Conservation (phyloP, 2,888 invertebrate genomes). For the Orchesella flavescens region DNA sequence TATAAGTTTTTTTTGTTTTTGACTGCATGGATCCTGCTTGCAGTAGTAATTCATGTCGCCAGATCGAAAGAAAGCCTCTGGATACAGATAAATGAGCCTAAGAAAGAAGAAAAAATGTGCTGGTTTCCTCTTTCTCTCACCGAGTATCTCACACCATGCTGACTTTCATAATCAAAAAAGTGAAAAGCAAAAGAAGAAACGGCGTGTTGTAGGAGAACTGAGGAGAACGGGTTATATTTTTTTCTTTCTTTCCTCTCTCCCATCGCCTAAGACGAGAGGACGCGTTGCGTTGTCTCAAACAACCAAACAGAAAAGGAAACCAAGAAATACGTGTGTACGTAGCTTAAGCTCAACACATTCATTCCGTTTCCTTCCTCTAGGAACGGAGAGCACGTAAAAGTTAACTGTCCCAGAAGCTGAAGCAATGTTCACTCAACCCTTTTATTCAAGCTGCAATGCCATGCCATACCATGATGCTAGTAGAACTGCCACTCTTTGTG, state of each 20-base stretch:
- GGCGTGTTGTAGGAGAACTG: background rate
- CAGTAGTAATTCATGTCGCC: conserved; percentile 46
- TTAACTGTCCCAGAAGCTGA: conserved; percentile 46
- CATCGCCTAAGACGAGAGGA: too few species aligned
- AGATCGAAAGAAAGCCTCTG: conserved; percentile 42
- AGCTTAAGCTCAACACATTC: background rate
- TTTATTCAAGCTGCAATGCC: conserved; percentile 2
- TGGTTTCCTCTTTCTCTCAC: conserved; percentile 27
- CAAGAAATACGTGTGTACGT: background rate
- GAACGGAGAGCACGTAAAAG: conserved; percentile 34
- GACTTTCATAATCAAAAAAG: conserved; percentile 27
- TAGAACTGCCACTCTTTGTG: background rate
- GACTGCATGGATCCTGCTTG: background rate
- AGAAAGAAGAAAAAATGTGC: conserved; percentile 40
- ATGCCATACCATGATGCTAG: too few species aligned
- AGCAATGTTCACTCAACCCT: conserved; percentile 45
- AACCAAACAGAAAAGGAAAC: background rate
- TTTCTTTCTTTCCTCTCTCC: background rate
- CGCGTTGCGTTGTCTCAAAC: background rate
- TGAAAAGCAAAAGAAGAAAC: conserved; percentile 1
- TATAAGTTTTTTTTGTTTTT: conserved; percentile 10
- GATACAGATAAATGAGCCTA: conserved; percentile 43
- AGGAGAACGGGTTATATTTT: background rate
- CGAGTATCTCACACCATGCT: conserved; percentile 13
- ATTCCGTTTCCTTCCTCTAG: background rate